phyloP scores from a whole-genome alignment of 2,888 invertebrate species.

The Agrochola lychnidis region DNA sequence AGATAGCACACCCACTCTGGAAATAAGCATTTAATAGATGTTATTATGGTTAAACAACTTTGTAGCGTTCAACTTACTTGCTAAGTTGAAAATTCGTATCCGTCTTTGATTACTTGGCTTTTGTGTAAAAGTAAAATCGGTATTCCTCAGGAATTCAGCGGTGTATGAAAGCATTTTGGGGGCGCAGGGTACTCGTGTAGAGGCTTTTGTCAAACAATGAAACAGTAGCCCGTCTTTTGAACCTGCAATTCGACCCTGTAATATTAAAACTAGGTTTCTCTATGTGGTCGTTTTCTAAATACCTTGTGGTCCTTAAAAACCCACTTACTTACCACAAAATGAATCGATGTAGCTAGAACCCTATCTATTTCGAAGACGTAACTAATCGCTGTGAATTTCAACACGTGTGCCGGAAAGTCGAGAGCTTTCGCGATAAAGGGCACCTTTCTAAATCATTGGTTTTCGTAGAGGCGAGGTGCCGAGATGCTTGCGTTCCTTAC shows the following conservation, averaged over 20 bases:
- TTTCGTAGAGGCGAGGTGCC: conserved; percentile 34
- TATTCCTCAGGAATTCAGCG: not conserved
- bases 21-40: conserved; percentile 23
- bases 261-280: too few relatives aligned
- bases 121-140: not conserved
- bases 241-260: not conserved
- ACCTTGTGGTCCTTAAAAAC: too few relatives aligned
- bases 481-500: not conserved
- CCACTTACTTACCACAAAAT: too few relatives aligned
- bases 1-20: conserved; percentile 41
- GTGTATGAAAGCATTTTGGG: not conserved
- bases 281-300: too few relatives aligned
- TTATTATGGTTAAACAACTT: conserved; percentile 43
- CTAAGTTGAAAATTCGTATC: not conserved
- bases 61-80: not conserved
- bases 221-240: too few relatives aligned
- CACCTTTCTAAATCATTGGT: conserved; percentile 73
- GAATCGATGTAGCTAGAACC: conserved; percentile 17
- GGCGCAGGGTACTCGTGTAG: not conserved
- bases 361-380: conserved; percentile 27
- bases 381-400: conserved; percentile 41
- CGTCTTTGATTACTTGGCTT: not conserved
- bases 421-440: conserved; percentile 57
- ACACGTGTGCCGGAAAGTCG: conserved; percentile 30
- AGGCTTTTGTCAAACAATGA: not conserved